Evolutionary conservation across 2,797 vertebrate genomes (phyloP).

Genomic region (Paedocypris micromegethes): DNA sequence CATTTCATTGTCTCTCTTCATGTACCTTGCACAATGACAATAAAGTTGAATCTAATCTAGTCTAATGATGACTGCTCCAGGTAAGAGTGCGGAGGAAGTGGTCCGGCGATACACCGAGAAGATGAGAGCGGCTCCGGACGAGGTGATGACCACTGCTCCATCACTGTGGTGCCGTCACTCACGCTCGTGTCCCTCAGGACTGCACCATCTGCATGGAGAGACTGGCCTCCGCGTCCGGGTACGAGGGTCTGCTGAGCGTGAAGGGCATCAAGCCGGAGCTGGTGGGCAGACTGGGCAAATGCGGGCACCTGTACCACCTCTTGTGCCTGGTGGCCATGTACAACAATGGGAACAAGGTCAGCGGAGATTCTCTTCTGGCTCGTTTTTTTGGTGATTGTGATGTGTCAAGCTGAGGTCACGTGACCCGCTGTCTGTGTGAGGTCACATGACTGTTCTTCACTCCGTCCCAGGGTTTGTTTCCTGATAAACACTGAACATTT

Average conservation of each 20-base stretch:
- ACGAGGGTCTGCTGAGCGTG: constrained; percentile 85
- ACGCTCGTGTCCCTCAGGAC: constrained; percentile 69
- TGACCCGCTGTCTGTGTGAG: too few relatives aligned
- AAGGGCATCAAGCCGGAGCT: constrained; percentile 84
- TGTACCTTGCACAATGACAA: too few relatives aligned
- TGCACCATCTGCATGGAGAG: constrained; percentile 98
- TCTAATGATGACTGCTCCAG: constrained; percentile 53
- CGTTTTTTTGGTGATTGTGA: background rate
- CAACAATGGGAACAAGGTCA: constrained; percentile 94
- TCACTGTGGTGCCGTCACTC: background rate
- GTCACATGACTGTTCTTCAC: too few relatives aligned
- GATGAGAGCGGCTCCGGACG: constrained; percentile 85
- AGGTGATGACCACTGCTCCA: constrained; percentile 67
- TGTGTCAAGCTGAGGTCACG: too few relatives aligned
- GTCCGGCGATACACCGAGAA: constrained; percentile 91
- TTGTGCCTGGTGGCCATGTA: constrained; percentile 97
- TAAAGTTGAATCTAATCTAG: too few relatives aligned
- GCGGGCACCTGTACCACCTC: constrained; percentile 94
- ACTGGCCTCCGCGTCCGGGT: constrained; percentile 85
- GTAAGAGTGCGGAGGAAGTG: constrained; percentile 91
- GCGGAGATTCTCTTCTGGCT: background rate
- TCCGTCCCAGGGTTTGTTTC: too few relatives aligned
- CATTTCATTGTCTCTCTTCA: too few relatives aligned
- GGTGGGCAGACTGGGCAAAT: constrained; percentile 92
- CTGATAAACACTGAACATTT: too few relatives aligned